These are phyloP conservation scores for Phengaris alcon DNA, from an alignment of 2,888 invertebrate species.

Conservation along the genomic window DNA sequence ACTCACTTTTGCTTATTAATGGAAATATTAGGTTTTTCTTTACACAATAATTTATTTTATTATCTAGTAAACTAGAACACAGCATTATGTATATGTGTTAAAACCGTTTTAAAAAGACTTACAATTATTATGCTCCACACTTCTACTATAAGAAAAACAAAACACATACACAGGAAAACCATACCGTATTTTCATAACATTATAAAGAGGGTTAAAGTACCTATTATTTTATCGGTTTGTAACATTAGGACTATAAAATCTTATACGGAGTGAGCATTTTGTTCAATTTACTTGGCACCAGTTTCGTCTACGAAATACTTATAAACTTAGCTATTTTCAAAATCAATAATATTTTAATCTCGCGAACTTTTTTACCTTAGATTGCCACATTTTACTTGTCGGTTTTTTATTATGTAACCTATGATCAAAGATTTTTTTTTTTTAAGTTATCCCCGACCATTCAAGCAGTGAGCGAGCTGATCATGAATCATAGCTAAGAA, in stretches of 20 bases:
- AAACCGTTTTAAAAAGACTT: background rate
- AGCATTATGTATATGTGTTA: background rate
- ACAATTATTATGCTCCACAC: background rate
- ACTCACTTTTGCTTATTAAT: background rate
- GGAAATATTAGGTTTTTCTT: background rate
- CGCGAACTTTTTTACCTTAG: background rate
- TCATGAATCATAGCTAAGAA: too few relatives aligned
- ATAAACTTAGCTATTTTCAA: slow-evolving; percentile 19
- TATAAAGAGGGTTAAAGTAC: slow-evolving; percentile 3
- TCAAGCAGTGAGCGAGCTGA: too few relatives aligned
- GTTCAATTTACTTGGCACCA: slow-evolving; percentile 25
- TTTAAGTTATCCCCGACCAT: too few relatives aligned
- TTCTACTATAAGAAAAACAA: background rate
- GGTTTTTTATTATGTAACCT: too few relatives aligned
- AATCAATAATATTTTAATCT: slow-evolving; percentile 5
- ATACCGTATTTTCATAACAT: background rate
- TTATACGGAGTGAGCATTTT: slow-evolving; percentile 7
- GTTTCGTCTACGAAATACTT: slow-evolving; percentile 16
- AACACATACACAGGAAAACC: background rate
- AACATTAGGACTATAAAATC: slow-evolving; percentile 26
- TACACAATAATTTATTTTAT: too few relatives aligned
- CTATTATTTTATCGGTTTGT: slow-evolving; percentile 22
- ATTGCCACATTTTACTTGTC: background rate
- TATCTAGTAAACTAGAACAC: too few relatives aligned
- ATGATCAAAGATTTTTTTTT: too few relatives aligned